These are phyloP conservation scores for Phenganax subtilis DNA, from an alignment of 92 coral and sea anemone species.

Conservation along the genomic window DNA sequence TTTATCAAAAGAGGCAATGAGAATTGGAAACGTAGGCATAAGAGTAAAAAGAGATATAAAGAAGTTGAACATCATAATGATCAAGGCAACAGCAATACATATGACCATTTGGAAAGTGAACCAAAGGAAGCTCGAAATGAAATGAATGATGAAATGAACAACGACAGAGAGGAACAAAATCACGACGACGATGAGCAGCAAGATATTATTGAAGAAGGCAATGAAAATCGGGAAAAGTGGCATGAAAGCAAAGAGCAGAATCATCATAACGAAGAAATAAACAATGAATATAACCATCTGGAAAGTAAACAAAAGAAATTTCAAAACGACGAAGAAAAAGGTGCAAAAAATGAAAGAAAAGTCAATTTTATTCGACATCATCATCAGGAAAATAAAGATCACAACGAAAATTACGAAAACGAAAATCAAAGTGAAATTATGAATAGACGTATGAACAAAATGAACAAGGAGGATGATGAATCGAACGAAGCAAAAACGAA, in stretches of 20 bases:
- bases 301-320: background rate
- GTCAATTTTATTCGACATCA: background rate
- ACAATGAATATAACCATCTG: background rate
- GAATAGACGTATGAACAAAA: background rate
- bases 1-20: no score
- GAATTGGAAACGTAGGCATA: no score
- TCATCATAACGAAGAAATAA: background rate
- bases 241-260: background rate
- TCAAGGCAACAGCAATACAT: background rate
- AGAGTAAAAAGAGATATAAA: background rate
- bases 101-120: background rate
- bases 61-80: background rate
- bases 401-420: background rate
- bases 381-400: background rate
- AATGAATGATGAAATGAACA: background rate
- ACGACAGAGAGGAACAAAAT: background rate
- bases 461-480: background rate
- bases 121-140: background rate
- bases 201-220: background rate
- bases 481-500: background rate
- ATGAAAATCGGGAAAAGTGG: background rate
- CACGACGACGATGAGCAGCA: background rate
- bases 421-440: background rate
- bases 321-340: background rate
- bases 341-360: background rate